Conservation (phyloP, 2,113 vertebrate species). For the Bujurquina vittata region DNA sequence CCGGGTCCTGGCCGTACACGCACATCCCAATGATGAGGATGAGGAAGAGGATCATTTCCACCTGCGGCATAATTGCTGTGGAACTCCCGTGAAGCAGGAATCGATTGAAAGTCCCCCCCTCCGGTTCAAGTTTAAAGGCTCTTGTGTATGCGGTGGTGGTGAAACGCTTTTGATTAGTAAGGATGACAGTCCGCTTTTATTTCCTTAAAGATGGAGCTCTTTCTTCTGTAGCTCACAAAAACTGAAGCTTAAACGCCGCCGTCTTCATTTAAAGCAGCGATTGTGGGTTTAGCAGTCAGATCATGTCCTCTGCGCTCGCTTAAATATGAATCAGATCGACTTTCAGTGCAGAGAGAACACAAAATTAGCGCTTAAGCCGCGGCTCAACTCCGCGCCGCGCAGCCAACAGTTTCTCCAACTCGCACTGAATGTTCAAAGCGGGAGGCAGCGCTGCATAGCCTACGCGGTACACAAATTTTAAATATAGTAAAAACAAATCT, state of each 20-base stretch:
- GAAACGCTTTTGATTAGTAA: neutral
- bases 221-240: neutral
- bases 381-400: slow-evolving; percentile 27
- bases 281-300: neutral
- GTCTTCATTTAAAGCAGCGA: neutral
- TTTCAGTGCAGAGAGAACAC: neutral
- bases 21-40: slow-evolving; percentile 88
- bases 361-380: neutral
- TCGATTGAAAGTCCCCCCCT: slow-evolving; percentile 31
- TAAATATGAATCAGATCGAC: neutral
- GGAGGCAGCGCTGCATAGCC: neutral
- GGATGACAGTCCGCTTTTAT: slow-evolving; percentile 16
- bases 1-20: slow-evolving; percentile 89
- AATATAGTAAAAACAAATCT: neutral
- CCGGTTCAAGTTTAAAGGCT: neutral
- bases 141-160: neutral
- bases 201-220: neutral
- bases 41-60: slow-evolving; percentile 89
- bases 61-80: slow-evolving; percentile 87
- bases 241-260: neutral
- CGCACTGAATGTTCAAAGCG: slow-evolving; percentile 9
- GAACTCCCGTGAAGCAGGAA: slow-evolving; percentile 24
- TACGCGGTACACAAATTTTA: neutral
- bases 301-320: neutral
- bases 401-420: slow-evolving; percentile 45